These are phyloP conservation scores for Barbus barbus DNA, from an alignment of 2,113 vertebrate genomes.

Conservation along the genomic window DNA sequence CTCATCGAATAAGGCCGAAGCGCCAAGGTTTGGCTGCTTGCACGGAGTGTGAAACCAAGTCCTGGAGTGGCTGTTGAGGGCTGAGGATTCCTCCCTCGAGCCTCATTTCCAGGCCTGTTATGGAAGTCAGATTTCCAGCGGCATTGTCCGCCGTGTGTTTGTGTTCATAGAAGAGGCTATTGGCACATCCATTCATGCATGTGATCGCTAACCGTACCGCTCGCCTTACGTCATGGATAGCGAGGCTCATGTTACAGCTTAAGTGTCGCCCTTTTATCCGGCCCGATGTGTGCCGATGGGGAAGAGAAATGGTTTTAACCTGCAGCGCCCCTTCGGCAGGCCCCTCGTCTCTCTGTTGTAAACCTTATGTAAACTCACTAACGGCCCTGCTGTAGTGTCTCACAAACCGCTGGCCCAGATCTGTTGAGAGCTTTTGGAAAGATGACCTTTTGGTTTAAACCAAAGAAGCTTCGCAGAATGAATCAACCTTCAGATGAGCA, in stretches of 20 bases:
- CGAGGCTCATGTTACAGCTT: conserved; percentile 65
- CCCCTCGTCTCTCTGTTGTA: no score
- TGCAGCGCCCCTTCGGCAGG: conserved; percentile 38
- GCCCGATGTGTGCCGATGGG: neutral
- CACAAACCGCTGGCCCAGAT: neutral
- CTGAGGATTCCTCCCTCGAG: neutral
- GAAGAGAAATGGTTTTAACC: neutral
- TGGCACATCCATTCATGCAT: conserved; percentile 70
- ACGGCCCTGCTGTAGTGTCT: neutral
- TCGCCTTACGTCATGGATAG: conserved; percentile 69
- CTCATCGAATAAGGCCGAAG: neutral
- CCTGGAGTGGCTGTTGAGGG: neutral
- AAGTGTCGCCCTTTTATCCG: conserved; percentile 35
- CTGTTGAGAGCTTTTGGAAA: neutral
- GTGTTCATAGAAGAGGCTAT: conserved; percentile 62
- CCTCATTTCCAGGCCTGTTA: conserved; percentile 20
- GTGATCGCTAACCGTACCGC: conserved; percentile 72
- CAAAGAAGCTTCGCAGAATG: neutral
- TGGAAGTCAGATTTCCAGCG: conserved; percentile 35
- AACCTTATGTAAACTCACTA: conserved; percentile 26
- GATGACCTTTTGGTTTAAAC: neutral
- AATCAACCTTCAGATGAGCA: neutral
- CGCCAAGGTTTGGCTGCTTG: no score
- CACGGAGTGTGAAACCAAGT: neutral
- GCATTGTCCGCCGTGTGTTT: conserved; percentile 44